phyloP scores from a whole-genome alignment of 2,113 vertebrate genomes.

The Onychostoma macrolepis region DNA sequence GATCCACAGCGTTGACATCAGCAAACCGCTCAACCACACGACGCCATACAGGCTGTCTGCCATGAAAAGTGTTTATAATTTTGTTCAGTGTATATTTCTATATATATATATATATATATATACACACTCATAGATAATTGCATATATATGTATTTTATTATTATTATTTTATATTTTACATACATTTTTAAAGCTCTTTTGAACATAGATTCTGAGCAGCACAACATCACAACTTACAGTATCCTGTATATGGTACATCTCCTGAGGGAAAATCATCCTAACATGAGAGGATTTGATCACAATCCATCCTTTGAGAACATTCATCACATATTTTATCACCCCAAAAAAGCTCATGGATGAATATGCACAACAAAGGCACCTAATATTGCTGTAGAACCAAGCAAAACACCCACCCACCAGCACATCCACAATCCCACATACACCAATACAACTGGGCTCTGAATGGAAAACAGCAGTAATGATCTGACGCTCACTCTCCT shows the following conservation, averaged over 20 bases:
- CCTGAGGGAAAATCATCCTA: not conserved
- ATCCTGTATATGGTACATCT: not conserved
- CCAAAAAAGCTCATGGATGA: not conserved
- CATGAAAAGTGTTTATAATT: too few relatives aligned
- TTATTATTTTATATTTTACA: not conserved
- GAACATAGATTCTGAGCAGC: not conserved
- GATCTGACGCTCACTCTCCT: conserved; percentile 16
- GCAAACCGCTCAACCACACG: too few relatives aligned
- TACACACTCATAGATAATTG: too few relatives aligned
- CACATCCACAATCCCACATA: not conserved
- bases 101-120: too few relatives aligned
- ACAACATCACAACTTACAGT: not conserved
- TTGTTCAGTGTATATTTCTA: too few relatives aligned
- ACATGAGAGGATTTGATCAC: conserved; percentile 8
- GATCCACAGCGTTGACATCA: too few relatives aligned
- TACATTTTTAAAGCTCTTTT: not conserved
- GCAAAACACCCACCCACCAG: conserved; percentile 17
- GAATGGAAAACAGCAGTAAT: conserved; percentile 14
- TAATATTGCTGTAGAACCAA: not conserved
- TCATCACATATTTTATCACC: conserved; percentile 14
- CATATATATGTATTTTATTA: too few relatives aligned
- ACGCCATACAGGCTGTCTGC: too few relatives aligned
- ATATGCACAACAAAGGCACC: not conserved
- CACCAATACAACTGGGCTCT: conserved; percentile 2
- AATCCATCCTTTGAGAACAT: not conserved